Evolutionary conservation across 35 echinoderm and acorn worm species (phyloP), one percentile per base, ranked within the genome.

Genomic region (Strongylocentrotus purpuratus): DNA sequence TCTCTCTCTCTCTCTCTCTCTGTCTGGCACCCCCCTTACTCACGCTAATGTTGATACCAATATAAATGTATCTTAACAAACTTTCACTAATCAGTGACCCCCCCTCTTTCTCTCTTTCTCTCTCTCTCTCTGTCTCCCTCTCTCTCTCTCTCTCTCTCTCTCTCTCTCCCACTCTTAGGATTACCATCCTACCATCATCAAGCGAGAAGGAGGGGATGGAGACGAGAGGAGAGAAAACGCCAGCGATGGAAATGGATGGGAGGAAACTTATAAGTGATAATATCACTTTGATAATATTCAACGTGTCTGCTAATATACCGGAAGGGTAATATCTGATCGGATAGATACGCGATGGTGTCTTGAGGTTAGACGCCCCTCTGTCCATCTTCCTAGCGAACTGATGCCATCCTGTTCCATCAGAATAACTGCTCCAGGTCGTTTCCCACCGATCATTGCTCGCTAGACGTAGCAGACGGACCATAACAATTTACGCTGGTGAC

Each of bases 281-380:
- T 78, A 78, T 78, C 65, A 78, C 65, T 78, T 70, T 28, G 20
- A 78, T n/a, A 28, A 78, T 78, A 22, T 78, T 28, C 65, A 78
- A 5, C 65, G 20, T 78, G 65, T 78, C 65, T 78, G 65, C 65
- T n/a, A 78, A 78, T 78, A 22, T 28, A 78, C 65, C 22, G 65
- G 65, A 28, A 78, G 65, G 20, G 65, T 41, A 41, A 7, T 78
- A 78, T 78, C 65, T n/a, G 65, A 78, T 78, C 65, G 15, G 18
- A 28, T 78, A 78, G 65, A 78, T 78, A 78, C 65, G 65, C 20
- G 65, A 78, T 78, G 65, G n/a, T 78, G 65, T 78, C 65, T 78
- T 22, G 22, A 18, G 65, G 65, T 78, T 28, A 78, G 65, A 78
- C 65, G 65, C 65, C 65, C 65, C 25, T 1, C 65, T 78, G 65